Evolutionary conservation across 2,888 invertebrate species (phyloP).

Genomic region (Diarsia brunnea): DNA sequence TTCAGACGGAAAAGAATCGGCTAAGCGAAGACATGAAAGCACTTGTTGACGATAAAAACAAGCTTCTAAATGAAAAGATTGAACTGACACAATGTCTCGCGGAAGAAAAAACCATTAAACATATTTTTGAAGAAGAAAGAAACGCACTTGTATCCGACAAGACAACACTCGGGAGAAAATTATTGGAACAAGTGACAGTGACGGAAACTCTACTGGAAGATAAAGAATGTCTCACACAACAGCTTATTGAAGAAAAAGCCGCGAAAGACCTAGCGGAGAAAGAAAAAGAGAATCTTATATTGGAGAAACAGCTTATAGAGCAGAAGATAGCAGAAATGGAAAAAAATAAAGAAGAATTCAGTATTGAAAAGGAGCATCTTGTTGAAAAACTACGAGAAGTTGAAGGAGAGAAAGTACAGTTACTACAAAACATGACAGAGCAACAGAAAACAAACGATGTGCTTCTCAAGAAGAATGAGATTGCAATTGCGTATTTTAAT

Average conservation of each 20-base stretch:
- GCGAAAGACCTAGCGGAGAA: slow-evolving; percentile 70
- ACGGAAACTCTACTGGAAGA: slow-evolving; percentile 61
- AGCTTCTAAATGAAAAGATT: slow-evolving; percentile 64
- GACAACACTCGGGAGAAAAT: slow-evolving; percentile 52
- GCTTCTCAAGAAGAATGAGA: slow-evolving; percentile 54
- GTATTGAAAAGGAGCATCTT: slow-evolving; percentile 42
- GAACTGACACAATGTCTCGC: slow-evolving; percentile 55
- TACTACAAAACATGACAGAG: slow-evolving; percentile 51
- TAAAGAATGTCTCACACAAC: slow-evolving; percentile 74
- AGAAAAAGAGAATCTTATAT: slow-evolving; percentile 67
- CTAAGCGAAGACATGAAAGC: slow-evolving; percentile 59
- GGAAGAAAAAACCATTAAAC: slow-evolving; percentile 67
- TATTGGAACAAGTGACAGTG: slow-evolving; percentile 61
- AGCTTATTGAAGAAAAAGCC: slow-evolving; percentile 74
- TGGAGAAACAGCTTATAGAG: slow-evolving; percentile 65
- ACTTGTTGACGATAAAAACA: slow-evolving; percentile 66
- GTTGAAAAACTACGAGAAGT: slow-evolving; percentile 39
- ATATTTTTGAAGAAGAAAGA: slow-evolving; percentile 67
- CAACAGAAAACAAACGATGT: slow-evolving; percentile 44
- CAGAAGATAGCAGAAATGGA: slow-evolving; percentile 51
- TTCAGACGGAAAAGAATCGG: slow-evolving; percentile 64
- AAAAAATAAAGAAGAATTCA: slow-evolving; percentile 51
- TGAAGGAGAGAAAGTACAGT: slow-evolving; percentile 58
- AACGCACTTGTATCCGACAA: slow-evolving; percentile 56
- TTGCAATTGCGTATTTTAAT: slow-evolving; percentile 34